Conservation (phyloP, 2,888 invertebrate genomes). For the Nephrotoma guestfalica region DNA sequence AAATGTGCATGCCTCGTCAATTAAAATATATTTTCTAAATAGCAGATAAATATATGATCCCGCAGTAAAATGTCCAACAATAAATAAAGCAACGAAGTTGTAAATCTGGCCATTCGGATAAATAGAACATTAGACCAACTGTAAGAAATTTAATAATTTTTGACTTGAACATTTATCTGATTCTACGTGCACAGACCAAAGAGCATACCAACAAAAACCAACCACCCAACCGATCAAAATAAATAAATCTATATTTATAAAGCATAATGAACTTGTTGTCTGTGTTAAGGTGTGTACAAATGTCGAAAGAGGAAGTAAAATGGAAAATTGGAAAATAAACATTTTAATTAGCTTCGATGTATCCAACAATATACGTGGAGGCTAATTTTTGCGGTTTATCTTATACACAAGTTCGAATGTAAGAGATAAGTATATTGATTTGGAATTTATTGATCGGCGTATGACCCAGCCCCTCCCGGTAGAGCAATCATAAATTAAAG, state of each 20-base stretch:
- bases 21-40: no score
- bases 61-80: no score
- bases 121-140: not conserved
- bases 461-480: no score
- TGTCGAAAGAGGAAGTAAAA: not conserved
- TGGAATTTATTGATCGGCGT: no score
- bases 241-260: not conserved
- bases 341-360: not conserved
- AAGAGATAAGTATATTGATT: no score
- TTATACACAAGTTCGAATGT: not conserved
- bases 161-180: not conserved
- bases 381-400: not conserved
- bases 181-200: not conserved
- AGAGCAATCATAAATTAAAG: no score
- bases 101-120: not conserved
- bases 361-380: not conserved
- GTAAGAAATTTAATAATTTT: not conserved
- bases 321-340: not conserved
- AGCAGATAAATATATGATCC: no score
- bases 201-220: not conserved
- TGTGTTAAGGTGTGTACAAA: not conserved
- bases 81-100: not conserved
- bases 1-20: no score
- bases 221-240: not conserved
- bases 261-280: not conserved